Evolutionary conservation across 35 echinoderm and acorn worm genomes (phyloP), one percentile per base, ranked within the genome.

Genomic region (Diadema setosum): DNA sequence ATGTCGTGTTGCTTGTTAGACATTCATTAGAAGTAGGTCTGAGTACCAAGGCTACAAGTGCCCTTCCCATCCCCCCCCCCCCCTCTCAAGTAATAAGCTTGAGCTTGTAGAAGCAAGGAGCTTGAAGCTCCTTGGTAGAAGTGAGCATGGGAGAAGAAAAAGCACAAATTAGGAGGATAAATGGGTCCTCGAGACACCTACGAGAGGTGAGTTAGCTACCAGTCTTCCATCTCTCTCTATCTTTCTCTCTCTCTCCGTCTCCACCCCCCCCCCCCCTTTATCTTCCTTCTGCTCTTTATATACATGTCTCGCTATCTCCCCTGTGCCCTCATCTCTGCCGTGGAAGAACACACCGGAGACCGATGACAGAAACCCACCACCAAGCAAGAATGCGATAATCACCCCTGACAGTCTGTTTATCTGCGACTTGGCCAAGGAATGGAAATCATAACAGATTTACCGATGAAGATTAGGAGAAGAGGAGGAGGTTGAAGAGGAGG

Each of bases 321-420:
- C 49, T 55, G 21, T 55, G 49, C 49, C 49, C 21, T 55, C 21
- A 16, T 55, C 49, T 16, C 3, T 67, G 63, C 26, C 1, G 24
- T n/a, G 63, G 49, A 2, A 2, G 63, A 67, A 34, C 27, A 67
- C 27, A 67, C 20, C 37, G 63, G 37, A 29, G 63, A 67, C 63
- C 35, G 73, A 78, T 44, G 73, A 78, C 73, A 78, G 73, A 78
- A 78, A 41, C 33, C 39, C 25, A n/a, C 73, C 27, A 23, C 35
- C 73, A 44, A 78, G 40, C 39, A 43, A 21, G 27, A 44, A 78
- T 78, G 34, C 73, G 27, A 78, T 78, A 78, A 78, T 78, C 73
- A 78, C 73, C 40, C 44, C 73, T 78, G 73, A 78, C 73, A 78
- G 73, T 78, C 73, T 78, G 73, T 78, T 78, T 78, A 78, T 78